A percentile compares a stretch with the other conserved stretches of the same genome.
phyloP scores from a whole-genome alignment of 1,140 invertebrate species.

The Callitettix versicolor region DNA sequence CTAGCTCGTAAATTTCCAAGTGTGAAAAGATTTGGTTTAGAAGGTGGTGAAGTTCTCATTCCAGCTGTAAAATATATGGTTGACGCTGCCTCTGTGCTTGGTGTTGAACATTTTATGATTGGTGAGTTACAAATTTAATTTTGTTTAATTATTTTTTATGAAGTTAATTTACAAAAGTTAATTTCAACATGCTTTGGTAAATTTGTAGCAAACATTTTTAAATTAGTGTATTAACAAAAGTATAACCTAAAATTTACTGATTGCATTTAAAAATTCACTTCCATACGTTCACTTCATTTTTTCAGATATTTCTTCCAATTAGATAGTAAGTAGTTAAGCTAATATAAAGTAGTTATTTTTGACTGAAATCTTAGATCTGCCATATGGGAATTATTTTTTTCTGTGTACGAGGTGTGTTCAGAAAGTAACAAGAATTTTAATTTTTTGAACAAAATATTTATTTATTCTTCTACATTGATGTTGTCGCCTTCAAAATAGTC shows the following conservation, averaged over 20 bases:
- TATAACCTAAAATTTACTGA: not conserved
- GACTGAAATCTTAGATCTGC: no score
- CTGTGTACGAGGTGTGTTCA: no score
- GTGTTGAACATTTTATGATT: not conserved
- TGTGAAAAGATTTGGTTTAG: conserved; percentile 96
- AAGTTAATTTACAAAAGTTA: no score
- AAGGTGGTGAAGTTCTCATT: conserved; percentile 97
- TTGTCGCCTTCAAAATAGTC: no score
- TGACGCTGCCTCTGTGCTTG: not conserved
- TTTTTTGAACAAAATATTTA: no score
- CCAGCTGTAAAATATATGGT: conserved; percentile 60
- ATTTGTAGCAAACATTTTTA: not conserved
- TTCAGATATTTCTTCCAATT: no score
- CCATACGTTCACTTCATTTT: not conserved
- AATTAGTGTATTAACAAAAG: not conserved
- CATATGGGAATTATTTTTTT: no score
- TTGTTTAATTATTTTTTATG: not conserved
- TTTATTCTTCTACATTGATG: no score
- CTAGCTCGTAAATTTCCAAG: conserved; percentile 96
- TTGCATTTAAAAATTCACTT: not conserved
- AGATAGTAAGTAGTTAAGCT: no score
- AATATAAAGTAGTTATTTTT: no score
- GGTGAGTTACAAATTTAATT: not conserved
- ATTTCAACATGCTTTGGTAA: no score
- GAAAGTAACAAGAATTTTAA: no score